Percentiles rank a stretch among this genome's conserved stretches.
phyloP scores from a whole-genome alignment of 2,113 vertebrate genomes.

The Carettochelys insculpta region DNA sequence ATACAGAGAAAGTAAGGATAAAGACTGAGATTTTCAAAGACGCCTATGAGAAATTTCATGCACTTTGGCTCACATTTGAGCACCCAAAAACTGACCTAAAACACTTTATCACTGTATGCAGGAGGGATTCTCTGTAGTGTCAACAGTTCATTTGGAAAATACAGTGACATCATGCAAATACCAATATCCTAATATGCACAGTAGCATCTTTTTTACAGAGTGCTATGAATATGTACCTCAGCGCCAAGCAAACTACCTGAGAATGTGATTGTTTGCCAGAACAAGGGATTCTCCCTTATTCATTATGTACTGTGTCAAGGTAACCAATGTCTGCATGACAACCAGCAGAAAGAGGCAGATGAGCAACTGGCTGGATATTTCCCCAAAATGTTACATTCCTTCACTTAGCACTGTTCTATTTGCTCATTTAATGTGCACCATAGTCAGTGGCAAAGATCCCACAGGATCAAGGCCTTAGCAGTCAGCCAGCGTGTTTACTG shows the following conservation, averaged over 20 bases:
- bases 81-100: neutral
- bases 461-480: too few relatives aligned
- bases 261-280: neutral
- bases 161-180: neutral
- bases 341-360: neutral
- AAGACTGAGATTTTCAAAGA: neutral
- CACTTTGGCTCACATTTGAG: neutral
- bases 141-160: neutral
- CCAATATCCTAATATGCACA: neutral
- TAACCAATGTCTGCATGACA: neutral
- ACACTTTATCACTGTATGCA: neutral
- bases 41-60: neutral
- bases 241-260: neutral
- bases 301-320: neutral
- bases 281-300: neutral
- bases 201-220: neutral
- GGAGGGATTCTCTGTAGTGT: neutral
- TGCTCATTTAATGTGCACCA: rapidly evolving
- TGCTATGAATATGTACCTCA: neutral
- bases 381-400: neutral
- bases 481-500: too few relatives aligned
- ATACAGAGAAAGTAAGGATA: neutral
- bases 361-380: neutral
- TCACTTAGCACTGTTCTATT: neutral
- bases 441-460: neutral